These are phyloP conservation scores for Sesia apiformis DNA, from an alignment of 2,888 invertebrate genomes.

Conservation along the genomic window DNA sequence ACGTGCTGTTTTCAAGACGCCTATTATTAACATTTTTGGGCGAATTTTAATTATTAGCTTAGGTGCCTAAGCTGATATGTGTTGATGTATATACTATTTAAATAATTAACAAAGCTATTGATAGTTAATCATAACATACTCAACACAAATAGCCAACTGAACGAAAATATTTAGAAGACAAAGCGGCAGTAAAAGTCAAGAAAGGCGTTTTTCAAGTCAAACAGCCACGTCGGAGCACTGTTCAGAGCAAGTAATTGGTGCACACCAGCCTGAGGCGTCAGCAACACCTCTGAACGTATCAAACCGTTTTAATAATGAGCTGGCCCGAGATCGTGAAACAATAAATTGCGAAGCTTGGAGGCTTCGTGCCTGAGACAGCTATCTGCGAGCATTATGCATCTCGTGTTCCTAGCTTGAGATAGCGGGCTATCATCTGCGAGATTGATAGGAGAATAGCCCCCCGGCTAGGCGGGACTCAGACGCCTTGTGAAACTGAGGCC, in stretches of 20 bases:
- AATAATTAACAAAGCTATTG: no score
- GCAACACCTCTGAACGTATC: conserved; percentile 72
- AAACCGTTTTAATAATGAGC: conserved; percentile 75
- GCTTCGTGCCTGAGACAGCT: conserved; percentile 73
- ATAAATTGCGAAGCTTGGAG: conserved; percentile 74
- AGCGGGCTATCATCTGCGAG: conserved; percentile 68
- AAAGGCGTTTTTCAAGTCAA: conserved; percentile 54
- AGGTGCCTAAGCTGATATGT: no score
- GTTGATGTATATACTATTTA: no score
- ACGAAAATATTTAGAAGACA: conserved; percentile 23
- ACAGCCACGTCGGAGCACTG: conserved; percentile 43
- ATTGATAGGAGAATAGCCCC: conserved; percentile 71
- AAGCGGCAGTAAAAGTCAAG: conserved; percentile 45
- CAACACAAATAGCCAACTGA: background rate
- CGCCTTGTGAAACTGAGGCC: conserved; percentile 39
- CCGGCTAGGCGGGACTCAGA: conserved; percentile 58
- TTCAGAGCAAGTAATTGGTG: conserved; percentile 58
- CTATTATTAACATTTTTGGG: no score
- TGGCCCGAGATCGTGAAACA: conserved; percentile 71
- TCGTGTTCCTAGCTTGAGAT: conserved; percentile 51
- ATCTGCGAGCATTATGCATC: conserved; percentile 72
- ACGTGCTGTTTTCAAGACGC: no score
- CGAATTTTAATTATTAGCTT: no score
- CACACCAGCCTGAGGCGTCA: conserved; percentile 57
- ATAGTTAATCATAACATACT: no score